These are phyloP conservation scores for Hofmannophila pseudospretella DNA, from an alignment of 2,888 invertebrate genomes.

Conservation along the genomic window DNA sequence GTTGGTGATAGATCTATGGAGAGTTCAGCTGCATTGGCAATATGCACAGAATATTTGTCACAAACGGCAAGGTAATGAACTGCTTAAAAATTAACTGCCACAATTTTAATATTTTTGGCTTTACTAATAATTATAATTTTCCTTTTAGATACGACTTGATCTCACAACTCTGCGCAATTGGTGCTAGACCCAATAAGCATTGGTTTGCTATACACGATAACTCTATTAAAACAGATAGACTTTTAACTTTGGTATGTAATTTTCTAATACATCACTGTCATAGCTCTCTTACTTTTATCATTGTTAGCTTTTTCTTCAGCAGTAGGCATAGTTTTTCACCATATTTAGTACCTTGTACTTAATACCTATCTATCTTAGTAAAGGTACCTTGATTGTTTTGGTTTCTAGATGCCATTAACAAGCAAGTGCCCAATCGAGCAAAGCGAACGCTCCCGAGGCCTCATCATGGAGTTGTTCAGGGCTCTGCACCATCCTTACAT, in stretches of 20 bases:
- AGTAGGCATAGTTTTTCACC: too few species aligned
- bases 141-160: constrained; percentile 83
- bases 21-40: constrained; percentile 61
- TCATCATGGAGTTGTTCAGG: constrained; percentile 88
- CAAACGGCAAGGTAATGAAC: constrained; percentile 52
- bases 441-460: constrained; percentile 80
- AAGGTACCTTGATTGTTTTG: too few species aligned
- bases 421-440: constrained; percentile 83
- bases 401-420: constrained; percentile 73
- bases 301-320: too few species aligned
- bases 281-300: too few species aligned
- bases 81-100: not conserved
- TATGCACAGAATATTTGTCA: constrained; percentile 66
- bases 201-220: constrained; percentile 94
- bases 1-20: constrained; percentile 61
- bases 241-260: constrained; percentile 85
- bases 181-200: constrained; percentile 90
- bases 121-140: not conserved
- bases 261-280: too few species aligned
- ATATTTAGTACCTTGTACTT: too few species aligned
- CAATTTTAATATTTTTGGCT: too few species aligned
- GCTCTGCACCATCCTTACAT: constrained; percentile 95
- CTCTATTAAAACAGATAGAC: constrained; percentile 85
- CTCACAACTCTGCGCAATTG: constrained; percentile 88
- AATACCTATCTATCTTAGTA: too few species aligned